A percentile compares a stretch with the other conserved stretches of the same genome.
Conservation (phyloP, 2,797 vertebrate species). For the Tenualosa thibaudeaui region DNA sequence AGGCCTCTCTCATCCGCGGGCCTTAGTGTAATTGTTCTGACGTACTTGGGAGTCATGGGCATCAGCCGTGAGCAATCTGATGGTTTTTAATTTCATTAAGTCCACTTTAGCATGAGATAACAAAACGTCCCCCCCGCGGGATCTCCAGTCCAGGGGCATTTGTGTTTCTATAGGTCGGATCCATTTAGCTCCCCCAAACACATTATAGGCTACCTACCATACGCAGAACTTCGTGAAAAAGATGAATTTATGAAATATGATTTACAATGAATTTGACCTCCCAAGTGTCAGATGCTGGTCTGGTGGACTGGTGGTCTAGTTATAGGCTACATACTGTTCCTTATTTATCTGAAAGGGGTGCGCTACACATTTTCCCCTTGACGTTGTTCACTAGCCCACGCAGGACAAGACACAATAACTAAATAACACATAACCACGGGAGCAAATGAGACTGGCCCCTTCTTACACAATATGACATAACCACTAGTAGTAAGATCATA, state of each 20-base stretch:
- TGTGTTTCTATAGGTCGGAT: background rate
- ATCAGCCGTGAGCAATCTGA: constrained; percentile 75
- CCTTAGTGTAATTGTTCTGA: constrained; percentile 85
- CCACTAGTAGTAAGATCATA: background rate
- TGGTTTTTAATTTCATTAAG: constrained; percentile 79
- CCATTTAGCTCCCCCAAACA: background rate
- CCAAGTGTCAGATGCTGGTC: background rate
- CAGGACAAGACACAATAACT: background rate
- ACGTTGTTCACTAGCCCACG: background rate
- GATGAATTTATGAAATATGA: background rate
- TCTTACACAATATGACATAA: background rate
- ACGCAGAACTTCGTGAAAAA: background rate
- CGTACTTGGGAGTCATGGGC: constrained; percentile 70
- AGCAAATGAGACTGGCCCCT: background rate
- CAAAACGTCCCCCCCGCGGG: constrained; percentile 42
- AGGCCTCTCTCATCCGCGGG: constrained; percentile 68
- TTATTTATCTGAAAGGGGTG: background rate
- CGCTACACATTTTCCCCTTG: background rate
- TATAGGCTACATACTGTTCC: background rate
- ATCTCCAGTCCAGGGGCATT: background rate
- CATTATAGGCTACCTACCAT: background rate
- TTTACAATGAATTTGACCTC: background rate
- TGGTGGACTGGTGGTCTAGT: background rate
- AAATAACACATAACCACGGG: background rate
- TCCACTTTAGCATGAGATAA: constrained; percentile 68